These are phyloP conservation scores for Callinectes sapidus DNA, from an alignment of 2,888 invertebrate species.

Conservation along the genomic window DNA sequence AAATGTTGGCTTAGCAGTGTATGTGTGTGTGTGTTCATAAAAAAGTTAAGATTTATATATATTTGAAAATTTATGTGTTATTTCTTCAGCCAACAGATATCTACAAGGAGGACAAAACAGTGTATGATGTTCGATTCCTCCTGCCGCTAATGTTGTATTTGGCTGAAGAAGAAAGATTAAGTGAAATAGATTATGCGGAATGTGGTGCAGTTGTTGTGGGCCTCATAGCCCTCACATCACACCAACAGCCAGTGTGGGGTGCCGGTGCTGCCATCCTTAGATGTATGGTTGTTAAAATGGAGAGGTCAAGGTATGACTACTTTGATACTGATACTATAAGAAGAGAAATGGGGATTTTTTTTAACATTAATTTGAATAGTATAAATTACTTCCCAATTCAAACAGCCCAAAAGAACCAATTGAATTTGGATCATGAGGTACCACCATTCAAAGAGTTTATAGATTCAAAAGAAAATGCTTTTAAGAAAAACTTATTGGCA, in stretches of 20 bases:
- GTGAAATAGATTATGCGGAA: conserved; percentile 54
- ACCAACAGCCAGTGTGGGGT: conserved; percentile 49
- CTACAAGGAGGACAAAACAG: conserved; percentile 15
- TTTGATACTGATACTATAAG: too few species aligned
- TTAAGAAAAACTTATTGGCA: not conserved
- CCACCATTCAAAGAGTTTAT: too few species aligned
- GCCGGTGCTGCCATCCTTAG: conserved; percentile 54
- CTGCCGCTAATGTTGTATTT: conserved; percentile 56
- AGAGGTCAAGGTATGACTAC: conserved; percentile 43
- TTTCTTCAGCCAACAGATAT: conserved; percentile 48
- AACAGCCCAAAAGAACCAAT: too few species aligned
- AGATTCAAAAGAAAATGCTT: too few species aligned
- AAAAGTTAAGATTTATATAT: not conserved
- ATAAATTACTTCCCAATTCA: too few species aligned
- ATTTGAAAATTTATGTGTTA: not conserved
- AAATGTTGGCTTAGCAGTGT: too few species aligned
- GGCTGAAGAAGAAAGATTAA: conserved; percentile 33
- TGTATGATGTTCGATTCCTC: conserved; percentile 63
- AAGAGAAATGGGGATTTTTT: too few species aligned
- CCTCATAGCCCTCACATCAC: conserved; percentile 56
- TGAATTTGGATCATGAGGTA: too few species aligned
- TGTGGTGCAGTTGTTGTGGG: conserved; percentile 58
- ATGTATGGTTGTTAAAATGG: conserved; percentile 57
- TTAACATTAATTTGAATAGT: too few species aligned
- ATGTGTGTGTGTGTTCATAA: too few species aligned